Conservation (phyloP, 2,888 invertebrate genomes). For the Sphaerophoria rueppellii region DNA sequence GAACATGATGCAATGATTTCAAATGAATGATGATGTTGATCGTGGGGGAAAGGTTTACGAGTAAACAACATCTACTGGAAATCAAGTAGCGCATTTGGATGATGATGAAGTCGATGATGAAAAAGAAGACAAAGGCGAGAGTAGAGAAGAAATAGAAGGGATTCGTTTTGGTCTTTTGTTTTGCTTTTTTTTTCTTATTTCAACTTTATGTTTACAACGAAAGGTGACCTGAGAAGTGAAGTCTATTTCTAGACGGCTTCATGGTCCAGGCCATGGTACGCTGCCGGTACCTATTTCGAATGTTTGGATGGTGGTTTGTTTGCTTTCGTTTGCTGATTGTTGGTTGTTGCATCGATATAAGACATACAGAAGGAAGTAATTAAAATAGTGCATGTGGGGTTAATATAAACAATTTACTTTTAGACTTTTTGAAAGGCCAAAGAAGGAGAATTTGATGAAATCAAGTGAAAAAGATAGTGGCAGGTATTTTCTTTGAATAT, state of each 20-base stretch:
- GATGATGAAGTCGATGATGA: neutral
- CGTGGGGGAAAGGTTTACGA: conserved; percentile 61
- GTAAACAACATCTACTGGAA: conserved; percentile 65
- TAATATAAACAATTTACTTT: conserved; percentile 27
- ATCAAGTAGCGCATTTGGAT: conserved; percentile 43
- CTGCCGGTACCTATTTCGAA: neutral
- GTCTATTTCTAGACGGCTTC: conserved; percentile 43
- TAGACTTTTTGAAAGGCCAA: neutral
- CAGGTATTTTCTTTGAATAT: no score
- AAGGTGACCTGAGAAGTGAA: conserved; percentile 29
- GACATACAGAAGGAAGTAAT: conserved; percentile 19
- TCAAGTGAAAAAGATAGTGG: neutral
- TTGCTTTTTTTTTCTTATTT: conserved; percentile 1
- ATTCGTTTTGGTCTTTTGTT: conserved; percentile 4
- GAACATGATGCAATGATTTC: conserved; percentile 67
- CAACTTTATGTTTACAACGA: conserved; percentile 44
- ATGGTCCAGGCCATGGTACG: neutral
- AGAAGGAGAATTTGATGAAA: neutral
- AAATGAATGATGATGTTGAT: conserved; percentile 69
- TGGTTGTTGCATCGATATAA: conserved; percentile 7
- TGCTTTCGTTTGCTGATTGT: conserved; percentile 30
- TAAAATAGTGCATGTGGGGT: conserved; percentile 4
- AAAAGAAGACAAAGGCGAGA: neutral
- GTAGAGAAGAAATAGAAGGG: conserved; percentile 7
- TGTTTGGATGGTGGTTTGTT: conserved; percentile 36